These are phyloP conservation scores for Ophion ellenae DNA, from an alignment of 2,888 invertebrate genomes.

Conservation along the genomic window DNA sequence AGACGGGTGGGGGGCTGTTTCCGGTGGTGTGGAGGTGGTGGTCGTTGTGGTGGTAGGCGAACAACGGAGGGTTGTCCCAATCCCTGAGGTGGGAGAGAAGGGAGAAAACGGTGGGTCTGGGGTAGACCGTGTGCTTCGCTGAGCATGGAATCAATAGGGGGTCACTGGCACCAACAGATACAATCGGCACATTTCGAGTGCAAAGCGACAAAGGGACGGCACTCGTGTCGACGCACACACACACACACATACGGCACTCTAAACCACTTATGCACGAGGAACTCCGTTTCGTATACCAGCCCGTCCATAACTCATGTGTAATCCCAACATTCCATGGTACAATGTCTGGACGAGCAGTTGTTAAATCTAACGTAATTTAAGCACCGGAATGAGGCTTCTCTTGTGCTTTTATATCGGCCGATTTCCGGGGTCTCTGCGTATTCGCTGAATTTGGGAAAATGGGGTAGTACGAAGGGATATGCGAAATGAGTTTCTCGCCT, in stretches of 20 bases:
- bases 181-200: slow-evolving; percentile 81
- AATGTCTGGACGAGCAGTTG: not conserved
- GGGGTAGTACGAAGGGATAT: not conserved
- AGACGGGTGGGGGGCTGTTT: slow-evolving; percentile 31
- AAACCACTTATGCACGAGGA: slow-evolving; percentile 16
- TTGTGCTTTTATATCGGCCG: not conserved
- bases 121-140: slow-evolving; percentile 76
- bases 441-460: not conserved
- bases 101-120: slow-evolving; percentile 71
- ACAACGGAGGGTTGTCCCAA: slow-evolving; percentile 26
- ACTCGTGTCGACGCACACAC: not conserved
- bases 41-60: slow-evolving; percentile 49
- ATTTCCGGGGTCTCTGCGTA: not conserved
- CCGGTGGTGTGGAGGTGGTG: slow-evolving; percentile 27
- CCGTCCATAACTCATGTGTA: slow-evolving; percentile 6
- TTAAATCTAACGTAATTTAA: not conserved
- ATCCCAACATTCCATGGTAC: not conserved
- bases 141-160: slow-evolving; percentile 82
- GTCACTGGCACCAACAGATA: slow-evolving; percentile 83
- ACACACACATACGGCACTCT: slow-evolving; percentile 11
- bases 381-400: not conserved
- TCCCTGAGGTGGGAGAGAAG: slow-evolving; percentile 29
- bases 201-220: slow-evolving; percentile 55
- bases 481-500: not conserved
- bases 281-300: not conserved